Conservation (phyloP, 2,797 vertebrate genomes). For the Micrastur ruficollis region DNA sequence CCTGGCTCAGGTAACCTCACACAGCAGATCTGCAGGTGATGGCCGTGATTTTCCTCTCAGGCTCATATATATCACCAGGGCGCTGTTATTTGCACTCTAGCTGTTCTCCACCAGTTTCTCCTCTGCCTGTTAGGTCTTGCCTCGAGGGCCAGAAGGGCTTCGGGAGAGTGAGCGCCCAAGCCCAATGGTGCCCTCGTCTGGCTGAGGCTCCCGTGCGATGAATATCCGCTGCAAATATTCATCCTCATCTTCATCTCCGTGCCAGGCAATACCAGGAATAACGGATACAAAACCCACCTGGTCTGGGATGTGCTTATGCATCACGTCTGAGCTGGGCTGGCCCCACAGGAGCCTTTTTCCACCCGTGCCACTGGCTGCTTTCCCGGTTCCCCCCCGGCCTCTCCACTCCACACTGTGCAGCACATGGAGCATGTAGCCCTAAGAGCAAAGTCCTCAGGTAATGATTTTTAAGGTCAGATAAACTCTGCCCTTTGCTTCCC, state of each 20-base stretch:
- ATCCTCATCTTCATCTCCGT: not conserved
- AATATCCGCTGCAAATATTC: not conserved
- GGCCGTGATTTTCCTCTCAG: not conserved
- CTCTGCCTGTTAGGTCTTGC: not conserved
- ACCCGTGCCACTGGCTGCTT: accelerated
- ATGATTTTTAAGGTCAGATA: not conserved
- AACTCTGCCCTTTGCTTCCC: not conserved
- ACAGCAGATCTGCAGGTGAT: not conserved
- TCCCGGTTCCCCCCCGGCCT: not conserved
- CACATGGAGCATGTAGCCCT: not conserved
- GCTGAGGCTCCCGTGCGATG: not conserved
- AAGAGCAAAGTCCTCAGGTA: not conserved
- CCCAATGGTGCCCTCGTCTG: not conserved
- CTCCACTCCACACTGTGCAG: not conserved
- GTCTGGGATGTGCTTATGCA: not conserved
- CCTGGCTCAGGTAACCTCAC: not conserved
- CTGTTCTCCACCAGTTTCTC: not conserved
- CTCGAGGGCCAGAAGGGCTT: not conserved
- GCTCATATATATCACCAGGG: not conserved
- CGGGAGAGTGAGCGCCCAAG: not conserved
- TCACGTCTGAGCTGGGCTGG: not conserved
- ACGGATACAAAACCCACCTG: not conserved
- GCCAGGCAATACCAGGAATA: not conserved
- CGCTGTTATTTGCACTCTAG: accelerated
- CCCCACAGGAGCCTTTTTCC: not conserved